Base-by-base conservation (phyloP, 2,888 invertebrate species). In the Imbricaverruca yamaguchii region DNA sequence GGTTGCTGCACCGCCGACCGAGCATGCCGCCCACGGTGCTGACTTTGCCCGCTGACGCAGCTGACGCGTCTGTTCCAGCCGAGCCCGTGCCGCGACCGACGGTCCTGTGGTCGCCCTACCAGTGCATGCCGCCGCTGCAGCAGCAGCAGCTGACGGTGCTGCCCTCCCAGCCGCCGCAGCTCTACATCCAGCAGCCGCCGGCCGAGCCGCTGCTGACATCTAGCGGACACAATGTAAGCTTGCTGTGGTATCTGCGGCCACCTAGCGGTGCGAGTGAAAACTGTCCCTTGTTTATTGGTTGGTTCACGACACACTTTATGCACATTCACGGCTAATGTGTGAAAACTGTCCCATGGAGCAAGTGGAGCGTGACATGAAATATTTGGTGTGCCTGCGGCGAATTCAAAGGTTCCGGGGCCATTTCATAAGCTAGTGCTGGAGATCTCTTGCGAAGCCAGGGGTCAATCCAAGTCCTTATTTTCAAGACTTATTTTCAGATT, bases 21-120 rank as follows among this genome's bases (percentile, higher is more conserved):
- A 39, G 4, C 1, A 39, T 39, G 39, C 39, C 39, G 39, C 39
- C 39, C 4, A 39, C 39, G 39, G 39, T 39, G 39, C 39, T 4
- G 39, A 39, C 39, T 39, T 39, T 39, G 39, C 39, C 39, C 0
- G 10, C 55, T 74, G 74, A 55, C 55, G 21, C 12, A 9, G 55
- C 8, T 53, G 18, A 6, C 74, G 10, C 13, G 15, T 18, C 21
- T 55, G 39, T 8, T 53, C 10, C 74, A 21, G 55, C 74, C 10
- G 74, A 74, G 74, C 74, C 74, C 9, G 74, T 25, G 79, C 57
- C 79, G 23, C 57, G 56, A 15, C 59, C 79, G 8, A 12, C 79
- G 57, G 59, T 79, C 11, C 59, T 79, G n/a, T 79, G 79, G 79
- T 79, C 79, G 0, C 79, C 79, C 23, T 79, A 57, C 56, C 79